Conservation (phyloP, 23 tunicate genomes). For the Botrylloides violaceus region DNA sequence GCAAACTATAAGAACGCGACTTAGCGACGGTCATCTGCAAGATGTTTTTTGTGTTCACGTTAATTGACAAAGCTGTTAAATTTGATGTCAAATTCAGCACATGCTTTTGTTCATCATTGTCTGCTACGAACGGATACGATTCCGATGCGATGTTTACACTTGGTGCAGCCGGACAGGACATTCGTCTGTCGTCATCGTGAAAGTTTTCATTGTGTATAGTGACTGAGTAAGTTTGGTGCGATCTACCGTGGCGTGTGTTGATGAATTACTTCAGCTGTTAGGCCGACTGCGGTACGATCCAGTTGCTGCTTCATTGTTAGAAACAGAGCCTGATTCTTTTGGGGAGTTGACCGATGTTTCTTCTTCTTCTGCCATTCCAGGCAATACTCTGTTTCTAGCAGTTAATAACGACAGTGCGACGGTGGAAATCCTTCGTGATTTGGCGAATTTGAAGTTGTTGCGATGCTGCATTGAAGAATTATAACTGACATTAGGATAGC, state of each 20-base stretch:
- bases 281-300: neutral
- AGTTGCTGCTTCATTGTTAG: neutral
- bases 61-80: conserved; percentile 4
- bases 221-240: too few species aligned
- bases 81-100: conserved; percentile 2
- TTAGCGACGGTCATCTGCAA: too few species aligned
- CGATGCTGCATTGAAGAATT: neutral
- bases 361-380: neutral
- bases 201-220: neutral
- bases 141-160: neutral
- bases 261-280: neutral
- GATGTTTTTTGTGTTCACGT: conserved; percentile 23
- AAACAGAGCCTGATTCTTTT: neutral
- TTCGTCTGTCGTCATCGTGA: neutral
- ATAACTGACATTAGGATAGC: too few species aligned
- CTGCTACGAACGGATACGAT: neutral
- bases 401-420: neutral
- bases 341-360: too few species aligned
- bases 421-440: neutral
- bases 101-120: neutral
- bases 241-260: neutral
- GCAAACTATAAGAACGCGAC: too few species aligned
- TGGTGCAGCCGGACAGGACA: conserved; percentile 16
- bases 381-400: neutral
- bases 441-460: neutral